Evolutionary conservation across 1,140 invertebrate species (phyloP).

Genomic region (Araneus ventricosus): DNA sequence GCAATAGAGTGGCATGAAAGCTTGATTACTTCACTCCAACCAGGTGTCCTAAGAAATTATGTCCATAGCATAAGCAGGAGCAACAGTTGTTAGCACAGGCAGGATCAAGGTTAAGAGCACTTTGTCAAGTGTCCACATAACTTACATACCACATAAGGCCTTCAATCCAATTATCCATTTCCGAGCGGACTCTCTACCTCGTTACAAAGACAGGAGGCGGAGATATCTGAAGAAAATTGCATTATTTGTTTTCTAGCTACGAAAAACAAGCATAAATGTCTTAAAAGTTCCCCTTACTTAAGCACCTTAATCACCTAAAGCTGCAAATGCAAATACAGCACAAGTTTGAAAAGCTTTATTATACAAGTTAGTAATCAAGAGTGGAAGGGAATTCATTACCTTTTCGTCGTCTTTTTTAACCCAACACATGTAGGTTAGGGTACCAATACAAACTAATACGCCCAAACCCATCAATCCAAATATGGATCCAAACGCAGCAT

Average conservation of each 20-base stretch:
- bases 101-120: background rate
- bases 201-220: slow-evolving; percentile 35
- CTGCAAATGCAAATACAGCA: background rate
- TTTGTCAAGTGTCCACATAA: background rate
- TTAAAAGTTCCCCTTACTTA: slow-evolving; percentile 30
- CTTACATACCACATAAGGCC: slow-evolving; percentile 8
- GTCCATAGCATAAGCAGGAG: background rate
- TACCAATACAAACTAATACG: background rate
- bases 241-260: slow-evolving; percentile 51
- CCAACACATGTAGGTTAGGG: background rate
- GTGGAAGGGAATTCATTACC: background rate
- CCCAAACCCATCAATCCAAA: slow-evolving; percentile 48
- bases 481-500: slow-evolving; percentile 5
- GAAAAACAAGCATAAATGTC: slow-evolving; percentile 10
- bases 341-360: background rate
- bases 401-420: slow-evolving; percentile 1
- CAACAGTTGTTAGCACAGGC: background rate
- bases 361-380: background rate
- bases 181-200: slow-evolving; percentile 15
- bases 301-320: slow-evolving; percentile 14
- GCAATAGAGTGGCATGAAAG: background rate
- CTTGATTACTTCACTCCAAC: background rate
- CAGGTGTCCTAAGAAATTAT: background rate
- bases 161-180: slow-evolving; percentile 6
- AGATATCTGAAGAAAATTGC: slow-evolving; percentile 56